phyloP scores from a whole-genome alignment of 2,113 vertebrate species.

The Rhineura floridana region DNA sequence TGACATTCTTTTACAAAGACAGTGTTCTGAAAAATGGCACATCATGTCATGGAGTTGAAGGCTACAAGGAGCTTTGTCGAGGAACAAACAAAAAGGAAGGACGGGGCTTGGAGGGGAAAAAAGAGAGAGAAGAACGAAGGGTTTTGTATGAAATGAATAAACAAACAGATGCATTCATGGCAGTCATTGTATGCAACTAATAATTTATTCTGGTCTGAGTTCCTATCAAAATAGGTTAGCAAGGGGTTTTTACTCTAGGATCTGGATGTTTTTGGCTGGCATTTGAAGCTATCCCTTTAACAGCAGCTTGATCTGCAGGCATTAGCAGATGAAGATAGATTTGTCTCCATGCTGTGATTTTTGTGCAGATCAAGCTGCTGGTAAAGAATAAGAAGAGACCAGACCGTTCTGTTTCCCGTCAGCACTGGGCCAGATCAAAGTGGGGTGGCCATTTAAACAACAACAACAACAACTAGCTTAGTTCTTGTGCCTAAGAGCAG shows the following conservation, averaged over 20 bases:
- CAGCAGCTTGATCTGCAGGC: too few relatives aligned
- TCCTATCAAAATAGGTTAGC: not conserved
- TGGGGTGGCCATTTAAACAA: too few relatives aligned
- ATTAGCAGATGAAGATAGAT: not conserved
- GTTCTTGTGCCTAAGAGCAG: not conserved
- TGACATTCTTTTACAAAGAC: not conserved
- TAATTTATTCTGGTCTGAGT: not conserved
- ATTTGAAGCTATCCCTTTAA: not conserved
- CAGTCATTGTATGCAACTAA: not conserved
- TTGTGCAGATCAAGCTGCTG: not conserved
- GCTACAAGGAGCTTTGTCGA: not conserved
- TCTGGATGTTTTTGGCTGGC: not conserved
- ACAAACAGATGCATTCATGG: not conserved
- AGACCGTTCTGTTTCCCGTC: not conserved
- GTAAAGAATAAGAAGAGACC: not conserved
- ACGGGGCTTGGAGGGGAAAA: not conserved
- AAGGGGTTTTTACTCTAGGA: not conserved
- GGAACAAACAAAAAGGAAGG: not conserved
- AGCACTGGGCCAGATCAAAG: not conserved
- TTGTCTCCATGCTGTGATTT: not conserved
- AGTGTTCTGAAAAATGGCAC: not conserved
- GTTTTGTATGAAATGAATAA: not conserved
- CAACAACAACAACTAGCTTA: too few relatives aligned
- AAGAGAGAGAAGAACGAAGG: not conserved
- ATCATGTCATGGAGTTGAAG: not conserved